Base-by-base conservation (phyloP, 2,888 invertebrate species). In the Ochropleura leucogaster region DNA sequence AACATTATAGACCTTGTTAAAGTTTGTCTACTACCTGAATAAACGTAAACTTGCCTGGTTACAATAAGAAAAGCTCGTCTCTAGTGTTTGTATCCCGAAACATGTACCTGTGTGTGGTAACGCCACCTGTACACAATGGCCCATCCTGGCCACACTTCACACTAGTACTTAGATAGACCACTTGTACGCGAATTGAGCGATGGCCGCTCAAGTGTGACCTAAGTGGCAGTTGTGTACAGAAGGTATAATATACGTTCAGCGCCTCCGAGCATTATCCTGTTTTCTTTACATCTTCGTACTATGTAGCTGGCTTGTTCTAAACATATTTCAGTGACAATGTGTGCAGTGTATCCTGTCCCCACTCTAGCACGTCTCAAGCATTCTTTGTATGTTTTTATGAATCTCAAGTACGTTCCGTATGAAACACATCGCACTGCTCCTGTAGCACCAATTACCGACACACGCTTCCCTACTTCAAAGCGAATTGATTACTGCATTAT, bases 221-320 rank as follows among this genome's bases (percentile, higher is more conserved):
- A 77, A 84, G 82, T 77, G 81, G 77, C 66, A 76, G 72, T 82
- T 84, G 84, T 84, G 40, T 72, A 80, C 82, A 84, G 82, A 80
- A 70, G 84, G 69, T 55, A 67, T 64, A 70, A 83, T 64, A 72
- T 60, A 80, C 81, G 74, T 83, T 71, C 57, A 46, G 47, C 10
- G 53, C 40, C 20, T 53, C 55, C 46, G 40, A 73, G 40, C n/a
- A 57, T 65, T 68, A 68, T 83, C 53, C 18, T 73, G 73, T 68
- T 78, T 72, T 62, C 60, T 73, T 82, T 53, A 63, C 53, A 77
- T 82, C 51, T 47, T 62, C 68, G n/a, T 51, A 47, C 16, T 68
- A 40, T 65, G 65, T 49, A 49, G 49, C 59, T 53, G n/a, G 14
- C 64, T 71, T 68, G 53, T 65, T 63, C 53, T 65, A 63, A 64